Percentiles rank a stretch among this genome's conserved stretches.
Conservation (phyloP, 2,113 vertebrate genomes). For the Chloropsis hardwickii region DNA sequence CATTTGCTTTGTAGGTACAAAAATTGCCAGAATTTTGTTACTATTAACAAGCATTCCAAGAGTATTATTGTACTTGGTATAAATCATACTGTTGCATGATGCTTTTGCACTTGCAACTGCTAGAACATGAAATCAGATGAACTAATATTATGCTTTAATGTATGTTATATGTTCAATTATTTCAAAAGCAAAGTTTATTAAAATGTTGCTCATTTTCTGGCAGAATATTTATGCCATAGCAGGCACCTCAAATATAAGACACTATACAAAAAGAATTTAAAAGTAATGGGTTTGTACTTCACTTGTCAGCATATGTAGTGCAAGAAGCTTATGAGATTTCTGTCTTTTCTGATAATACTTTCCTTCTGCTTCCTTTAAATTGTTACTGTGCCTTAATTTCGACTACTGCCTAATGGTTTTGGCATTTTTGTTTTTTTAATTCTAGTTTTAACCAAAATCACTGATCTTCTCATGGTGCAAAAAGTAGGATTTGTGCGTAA, state of each 20-base stretch:
- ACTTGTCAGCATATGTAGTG: not conserved
- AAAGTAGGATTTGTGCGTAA: not conserved
- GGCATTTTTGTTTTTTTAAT: not conserved
- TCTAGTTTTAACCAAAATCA: not conserved
- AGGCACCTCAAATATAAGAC: not conserved
- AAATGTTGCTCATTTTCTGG: not conserved
- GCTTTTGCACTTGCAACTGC: not conserved
- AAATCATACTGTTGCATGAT: not conserved
- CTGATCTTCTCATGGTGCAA: not conserved
- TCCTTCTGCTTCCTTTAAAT: not conserved
- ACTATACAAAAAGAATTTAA: not conserved
- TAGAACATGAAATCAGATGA: not conserved
- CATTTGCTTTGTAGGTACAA: not conserved
- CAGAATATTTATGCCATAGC: not conserved
- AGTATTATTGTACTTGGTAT: not conserved
- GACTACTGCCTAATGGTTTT: not conserved
- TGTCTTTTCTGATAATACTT: not conserved
- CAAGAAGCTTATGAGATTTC: slow-evolving; percentile 27
- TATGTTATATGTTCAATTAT: not conserved
- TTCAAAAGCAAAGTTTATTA: not conserved
- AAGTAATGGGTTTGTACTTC: not conserved
- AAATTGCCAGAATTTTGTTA: not conserved
- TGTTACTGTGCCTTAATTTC: not conserved
- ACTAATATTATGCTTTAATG: not conserved
- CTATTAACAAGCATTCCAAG: not conserved